phyloP scores from a whole-genome alignment of 1,140 invertebrate genomes.

The Venustaconcha ellipsiformis region DNA sequence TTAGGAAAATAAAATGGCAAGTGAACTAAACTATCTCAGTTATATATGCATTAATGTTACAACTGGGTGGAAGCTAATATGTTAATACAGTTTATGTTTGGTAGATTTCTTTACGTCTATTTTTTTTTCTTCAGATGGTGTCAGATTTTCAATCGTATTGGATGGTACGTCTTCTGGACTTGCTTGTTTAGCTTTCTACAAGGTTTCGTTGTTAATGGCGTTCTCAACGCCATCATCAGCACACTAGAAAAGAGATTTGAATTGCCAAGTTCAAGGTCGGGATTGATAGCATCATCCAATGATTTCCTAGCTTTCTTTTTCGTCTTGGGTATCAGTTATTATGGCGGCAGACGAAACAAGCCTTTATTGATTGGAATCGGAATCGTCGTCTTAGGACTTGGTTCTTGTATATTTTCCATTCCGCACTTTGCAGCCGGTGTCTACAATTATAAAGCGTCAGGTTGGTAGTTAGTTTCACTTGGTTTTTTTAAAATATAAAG shows the following conservation, averaged over 20 bases:
- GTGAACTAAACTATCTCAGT: not conserved
- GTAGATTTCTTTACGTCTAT: not conserved
- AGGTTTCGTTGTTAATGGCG: conserved; percentile 88
- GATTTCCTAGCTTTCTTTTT: conserved; percentile 84
- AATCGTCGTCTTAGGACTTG: conserved; percentile 80
- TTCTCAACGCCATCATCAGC: conserved; percentile 86
- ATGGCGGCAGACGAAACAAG: conserved; percentile 83
- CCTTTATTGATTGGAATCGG: conserved; percentile 77
- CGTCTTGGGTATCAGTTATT: conserved; percentile 84
- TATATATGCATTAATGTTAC: not conserved
- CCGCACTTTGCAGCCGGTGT: conserved; percentile 82
- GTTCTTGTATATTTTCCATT: conserved; percentile 90
- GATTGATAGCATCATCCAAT: conserved; percentile 82
- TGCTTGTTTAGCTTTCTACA: conserved; percentile 45
- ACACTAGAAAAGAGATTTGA: conserved; percentile 87
- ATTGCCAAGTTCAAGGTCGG: conserved; percentile 78
- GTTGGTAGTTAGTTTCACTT: conserved; percentile 5
- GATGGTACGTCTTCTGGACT: conserved; percentile 46
- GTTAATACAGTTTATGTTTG: not conserved
- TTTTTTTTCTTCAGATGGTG: conserved; percentile 24
- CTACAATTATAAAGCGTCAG: conserved; percentile 29
- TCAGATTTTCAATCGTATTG: conserved; percentile 41
- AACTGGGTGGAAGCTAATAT: not conserved
- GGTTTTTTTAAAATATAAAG: too few species aligned
- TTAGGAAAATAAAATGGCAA: not conserved